These are phyloP conservation scores for Polyodon spathula DNA, from an alignment of 2,113 vertebrate species.

Conservation along the genomic window DNA sequence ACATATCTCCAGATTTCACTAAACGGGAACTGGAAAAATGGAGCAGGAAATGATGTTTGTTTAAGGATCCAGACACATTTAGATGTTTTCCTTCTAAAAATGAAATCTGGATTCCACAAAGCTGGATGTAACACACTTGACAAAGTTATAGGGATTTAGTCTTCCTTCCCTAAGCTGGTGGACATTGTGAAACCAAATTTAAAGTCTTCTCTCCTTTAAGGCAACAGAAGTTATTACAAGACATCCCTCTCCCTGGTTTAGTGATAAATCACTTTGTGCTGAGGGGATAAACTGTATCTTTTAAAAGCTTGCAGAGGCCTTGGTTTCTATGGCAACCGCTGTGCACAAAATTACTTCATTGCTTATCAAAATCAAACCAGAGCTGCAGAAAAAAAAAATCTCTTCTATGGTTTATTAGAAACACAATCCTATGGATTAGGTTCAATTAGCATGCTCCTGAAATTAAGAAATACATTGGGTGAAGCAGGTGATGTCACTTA, in stretches of 20 bases:
- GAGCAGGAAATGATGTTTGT: constrained; percentile 63
- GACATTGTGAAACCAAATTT: constrained; percentile 51
- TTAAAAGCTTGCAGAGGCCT: constrained; percentile 52
- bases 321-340: constrained; percentile 74
- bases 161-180: constrained; percentile 39
- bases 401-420: constrained; percentile 31
- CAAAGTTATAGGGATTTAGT: constrained; percentile 42
- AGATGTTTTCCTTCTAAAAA: constrained; percentile 27
- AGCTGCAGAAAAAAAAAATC: constrained; percentile 31
- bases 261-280: constrained; percentile 71
- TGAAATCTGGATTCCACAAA: constrained; percentile 37
- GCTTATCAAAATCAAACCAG: constrained; percentile 69
- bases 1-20: too few species aligned
- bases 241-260: constrained; percentile 56
- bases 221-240: constrained; percentile 52
- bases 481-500: neutral
- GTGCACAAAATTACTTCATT: constrained; percentile 62
- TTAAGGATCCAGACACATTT: constrained; percentile 23
- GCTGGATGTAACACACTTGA: constrained; percentile 14
- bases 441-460: constrained; percentile 7
- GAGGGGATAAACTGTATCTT: constrained; percentile 70
- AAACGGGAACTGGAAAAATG: constrained; percentile 46
- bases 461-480: neutral
- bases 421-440: constrained; percentile 27
- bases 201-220: constrained; percentile 57